These are phyloP conservation scores for Trididemnum miniatum DNA, from an alignment of 23 tunicate genomes.

Conservation along the genomic window DNA sequence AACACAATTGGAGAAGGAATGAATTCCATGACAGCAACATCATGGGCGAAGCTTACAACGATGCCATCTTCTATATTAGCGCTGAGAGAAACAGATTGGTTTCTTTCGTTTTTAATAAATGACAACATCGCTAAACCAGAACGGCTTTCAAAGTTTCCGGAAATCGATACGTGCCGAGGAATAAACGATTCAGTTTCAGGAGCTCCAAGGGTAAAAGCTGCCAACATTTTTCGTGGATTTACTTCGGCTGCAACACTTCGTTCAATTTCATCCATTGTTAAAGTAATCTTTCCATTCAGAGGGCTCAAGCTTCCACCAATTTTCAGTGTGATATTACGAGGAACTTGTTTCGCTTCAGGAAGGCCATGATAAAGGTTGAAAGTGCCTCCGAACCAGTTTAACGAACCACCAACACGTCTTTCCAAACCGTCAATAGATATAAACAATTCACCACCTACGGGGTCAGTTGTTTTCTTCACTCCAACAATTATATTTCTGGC, in stretches of 20 bases:
- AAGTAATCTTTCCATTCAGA: constrained; percentile 27
- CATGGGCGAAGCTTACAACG: constrained; percentile 23
- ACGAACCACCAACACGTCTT: constrained; percentile 5
- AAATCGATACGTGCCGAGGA: constrained; percentile 34
- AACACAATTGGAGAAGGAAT: background rate
- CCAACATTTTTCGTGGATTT: constrained; percentile 1
- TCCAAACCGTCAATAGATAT: constrained; percentile 39
- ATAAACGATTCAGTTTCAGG: constrained; percentile 46
- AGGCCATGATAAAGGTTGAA: constrained; percentile 5
- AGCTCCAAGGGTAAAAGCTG: background rate
- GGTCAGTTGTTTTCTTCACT: constrained; percentile 13
- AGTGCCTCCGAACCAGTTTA: background rate
- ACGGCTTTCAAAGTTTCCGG: background rate
- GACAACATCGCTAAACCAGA: constrained; percentile 16
- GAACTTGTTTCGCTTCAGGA: constrained; percentile 21
- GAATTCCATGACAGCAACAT: constrained; percentile 2
- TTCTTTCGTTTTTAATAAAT: background rate
- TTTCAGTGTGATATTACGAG: constrained; percentile 40
- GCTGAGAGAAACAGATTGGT: background rate
- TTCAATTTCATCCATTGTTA: constrained; percentile 55
- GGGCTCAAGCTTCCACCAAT: constrained; percentile 44
- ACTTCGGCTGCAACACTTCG: constrained; percentile 32
- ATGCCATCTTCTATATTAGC: constrained; percentile 2
- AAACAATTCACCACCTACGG: constrained; percentile 44
- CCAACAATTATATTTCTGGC: constrained; percentile 39